Evolutionary conservation across 2,113 vertebrate genomes (phyloP), one percentile per base, ranked within the genome.

Genomic region (Microtus montanus): DNA sequence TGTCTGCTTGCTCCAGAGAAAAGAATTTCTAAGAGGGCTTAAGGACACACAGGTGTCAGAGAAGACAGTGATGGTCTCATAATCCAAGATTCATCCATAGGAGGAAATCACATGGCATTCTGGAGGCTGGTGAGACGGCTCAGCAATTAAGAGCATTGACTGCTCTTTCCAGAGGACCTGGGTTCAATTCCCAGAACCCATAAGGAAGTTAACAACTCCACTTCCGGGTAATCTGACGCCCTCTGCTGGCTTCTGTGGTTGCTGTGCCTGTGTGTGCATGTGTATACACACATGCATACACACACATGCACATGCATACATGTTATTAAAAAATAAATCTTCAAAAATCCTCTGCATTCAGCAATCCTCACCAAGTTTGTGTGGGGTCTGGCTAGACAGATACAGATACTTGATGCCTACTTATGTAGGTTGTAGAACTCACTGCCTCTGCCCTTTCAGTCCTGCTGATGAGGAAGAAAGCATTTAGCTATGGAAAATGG

Each of bases 401-500:
- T 26, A 1, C 7, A 22, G 35, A 22, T 26, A 1, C 5, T 26
- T 1, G 3, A 35, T 35, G 11, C n/a, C 5, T 73, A n/a, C 11
- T 17, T 30, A 52, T 1, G 22, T 71, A 6, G 52, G n/a, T 28
- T 26, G 33, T 2, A 4, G 30, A 26, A 22, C 22, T 1, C 7
- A 1, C 3, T 15, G 30, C 20, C 19, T 13, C 44, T 0, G n/a
- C 22, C 35, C 26, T 87, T 87, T 70, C 33, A 38, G 4, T 68
- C 47, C 2, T 1, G 5, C 24, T 44, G 7, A 24, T 2, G 12
- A 80, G 35, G 20, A 68, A n/a, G 7, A 38, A n/a, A 35, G 15
- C 41, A 30, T 61, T 30, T 68, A 41, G 1, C 15, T 14, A 19
- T 20, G 6, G 73, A 0, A 9, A 10, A 58, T 0, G 8, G 24